These are phyloP conservation scores for Colletes gigas DNA, from an alignment of 1,140 invertebrate species.

Conservation along the genomic window DNA sequence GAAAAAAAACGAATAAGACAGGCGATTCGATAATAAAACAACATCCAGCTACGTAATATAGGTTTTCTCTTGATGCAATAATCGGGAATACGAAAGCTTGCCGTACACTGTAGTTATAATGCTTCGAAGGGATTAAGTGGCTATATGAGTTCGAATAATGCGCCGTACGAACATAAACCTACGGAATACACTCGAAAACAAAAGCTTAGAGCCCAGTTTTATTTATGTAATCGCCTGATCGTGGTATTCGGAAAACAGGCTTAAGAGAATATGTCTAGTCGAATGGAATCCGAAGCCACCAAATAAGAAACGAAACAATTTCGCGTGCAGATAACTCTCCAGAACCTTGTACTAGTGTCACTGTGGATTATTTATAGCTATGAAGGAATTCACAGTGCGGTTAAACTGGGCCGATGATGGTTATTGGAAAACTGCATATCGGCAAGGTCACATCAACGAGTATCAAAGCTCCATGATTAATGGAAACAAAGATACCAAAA, in stretches of 20 bases:
- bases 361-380: slow-evolving; percentile 77
- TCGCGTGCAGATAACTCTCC: slow-evolving; percentile 30
- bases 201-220: slow-evolving; percentile 36
- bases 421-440: slow-evolving; percentile 78
- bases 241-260: neutral
- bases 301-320: slow-evolving; percentile 42
- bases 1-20: neutral
- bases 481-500: neutral
- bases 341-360: slow-evolving; percentile 57
- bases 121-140: slow-evolving; percentile 47
- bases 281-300: neutral
- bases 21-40: slow-evolving; percentile 8
- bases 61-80: slow-evolving; percentile 40
- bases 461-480: slow-evolving; percentile 44
- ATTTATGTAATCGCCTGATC: slow-evolving; percentile 10
- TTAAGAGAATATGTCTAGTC: neutral
- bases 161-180: slow-evolving; percentile 17
- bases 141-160: slow-evolving; percentile 35
- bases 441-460: slow-evolving; percentile 64
- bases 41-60: slow-evolving; percentile 29
- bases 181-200: slow-evolving; percentile 38
- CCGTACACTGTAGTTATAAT: slow-evolving; percentile 46
- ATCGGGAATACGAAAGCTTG: slow-evolving; percentile 31
- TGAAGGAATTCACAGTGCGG: slow-evolving; percentile 75
- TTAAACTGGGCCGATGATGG: slow-evolving; percentile 74